Base-by-base conservation (phyloP, 1,140 invertebrate genomes). In the Ooceraea biroi region DNA sequence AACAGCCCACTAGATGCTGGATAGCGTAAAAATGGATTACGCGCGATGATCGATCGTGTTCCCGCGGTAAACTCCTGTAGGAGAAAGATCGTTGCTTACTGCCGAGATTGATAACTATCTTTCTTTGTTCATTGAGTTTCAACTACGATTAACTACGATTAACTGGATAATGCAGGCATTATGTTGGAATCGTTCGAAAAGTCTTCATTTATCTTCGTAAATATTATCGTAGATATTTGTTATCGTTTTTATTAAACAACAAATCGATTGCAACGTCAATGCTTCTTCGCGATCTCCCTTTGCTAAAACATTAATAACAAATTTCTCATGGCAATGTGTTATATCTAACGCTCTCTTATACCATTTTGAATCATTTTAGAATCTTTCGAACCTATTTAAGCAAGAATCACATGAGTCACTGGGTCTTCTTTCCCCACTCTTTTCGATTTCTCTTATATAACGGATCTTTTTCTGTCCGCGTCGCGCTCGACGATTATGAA, bases 11-110 rank as follows among this genome's bases (percentile, higher is more conserved):
- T 82, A 58, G 27, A 61, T 17, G 4, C 41, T 41, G 27, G 27
- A 69, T 48, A 36, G 71, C 27, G 46, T 22, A 52, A 84, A 69
- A 55, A 78, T 60, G 30, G 58, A 63, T 78, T 65, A 84, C 71
- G 52, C 41, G 14, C 65, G 65, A 74, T 80, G 65, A 87, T 87
- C 85, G 61, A 84, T 84, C 55, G 63, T 48, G 41, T 41, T 60
- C 1, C 0, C 19, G 48, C 30, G 5, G 44, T 22, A 52, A 57
- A 36, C 36, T 52, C 7, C 11, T 14, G 0, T n/a, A 22, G 5
- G 10, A 5, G 30, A 10, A 14, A 25, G n/a, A 65, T 2, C n/a
- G 2, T 30, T 48, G 27, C 0, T 27, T 46, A n/a, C 0, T 7
- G 36, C 30, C 30, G 30, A 58, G 19, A 60, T 19, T 4, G 11